Conservation (phyloP, 1,140 invertebrate species). For the Kradibia gibbosae region DNA sequence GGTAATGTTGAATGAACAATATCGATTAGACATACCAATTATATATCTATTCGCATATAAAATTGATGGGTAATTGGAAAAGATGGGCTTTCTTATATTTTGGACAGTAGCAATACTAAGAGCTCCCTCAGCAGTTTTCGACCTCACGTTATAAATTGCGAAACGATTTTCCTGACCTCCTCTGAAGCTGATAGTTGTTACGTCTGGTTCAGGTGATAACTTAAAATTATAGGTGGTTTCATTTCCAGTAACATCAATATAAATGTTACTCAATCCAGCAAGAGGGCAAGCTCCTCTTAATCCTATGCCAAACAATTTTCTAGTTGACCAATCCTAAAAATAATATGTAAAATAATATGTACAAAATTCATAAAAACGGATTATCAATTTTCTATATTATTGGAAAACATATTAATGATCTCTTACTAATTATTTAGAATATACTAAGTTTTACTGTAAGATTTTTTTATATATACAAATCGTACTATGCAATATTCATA, state of each 20-base stretch:
- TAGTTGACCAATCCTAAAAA: conserved; percentile 85
- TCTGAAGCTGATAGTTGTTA: conserved; percentile 75
- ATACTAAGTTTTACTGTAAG: not conserved
- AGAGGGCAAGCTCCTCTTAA: conserved; percentile 85
- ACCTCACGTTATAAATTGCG: conserved; percentile 80
- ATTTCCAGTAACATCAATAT: conserved; percentile 85
- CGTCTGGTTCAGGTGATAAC: conserved; percentile 75
- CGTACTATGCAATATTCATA: not conserved
- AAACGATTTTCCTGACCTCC: conserved; percentile 79
- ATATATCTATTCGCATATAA: conserved; percentile 87
- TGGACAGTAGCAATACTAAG: conserved; percentile 81
- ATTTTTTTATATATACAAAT: not conserved
- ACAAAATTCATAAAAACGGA: not conserved
- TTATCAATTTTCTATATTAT: too few species aligned
- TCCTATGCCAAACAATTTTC: conserved; percentile 88
- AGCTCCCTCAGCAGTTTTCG: conserved; percentile 70
- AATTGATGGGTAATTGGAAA: conserved; percentile 78
- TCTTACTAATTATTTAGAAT: too few species aligned
- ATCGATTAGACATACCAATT: conserved; percentile 74
- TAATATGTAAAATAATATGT: conserved; percentile 7
- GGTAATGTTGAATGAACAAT: not conserved
- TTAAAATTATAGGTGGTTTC: conserved; percentile 73
- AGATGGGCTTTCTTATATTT: conserved; percentile 66
- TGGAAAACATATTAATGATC: too few species aligned
- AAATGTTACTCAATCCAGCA: conserved; percentile 83